Conservation (phyloP, 2,888 invertebrate genomes). For the Panorpa germanica region DNA sequence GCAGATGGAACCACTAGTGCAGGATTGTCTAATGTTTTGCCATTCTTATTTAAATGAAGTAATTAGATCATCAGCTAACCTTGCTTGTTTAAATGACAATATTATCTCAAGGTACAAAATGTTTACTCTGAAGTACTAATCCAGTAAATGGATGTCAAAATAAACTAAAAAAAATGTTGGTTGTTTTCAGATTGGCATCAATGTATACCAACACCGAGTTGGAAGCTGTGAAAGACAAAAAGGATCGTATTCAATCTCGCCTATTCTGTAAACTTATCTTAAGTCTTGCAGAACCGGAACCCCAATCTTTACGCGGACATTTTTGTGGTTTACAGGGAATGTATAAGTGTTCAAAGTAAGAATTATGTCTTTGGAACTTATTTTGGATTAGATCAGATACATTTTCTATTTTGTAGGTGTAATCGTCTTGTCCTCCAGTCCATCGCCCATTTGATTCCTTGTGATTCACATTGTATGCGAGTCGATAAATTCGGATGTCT, state of each 20-base stretch:
- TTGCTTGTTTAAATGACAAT: constrained; percentile 74
- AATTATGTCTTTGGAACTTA: constrained; percentile 4
- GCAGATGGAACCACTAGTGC: constrained; percentile 76
- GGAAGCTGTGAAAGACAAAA: constrained; percentile 67
- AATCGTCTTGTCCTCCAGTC: constrained; percentile 52
- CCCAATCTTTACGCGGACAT: constrained; percentile 61
- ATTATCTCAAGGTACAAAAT: constrained; percentile 36
- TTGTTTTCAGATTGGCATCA: constrained; percentile 46
- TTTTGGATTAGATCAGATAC: constrained; percentile 8
- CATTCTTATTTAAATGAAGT: constrained; percentile 76
- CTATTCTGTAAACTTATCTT: constrained; percentile 68
- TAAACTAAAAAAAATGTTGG: no score
- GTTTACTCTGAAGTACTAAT: constrained; percentile 3
- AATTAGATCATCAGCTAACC: constrained; percentile 65
- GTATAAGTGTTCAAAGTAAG: no score
- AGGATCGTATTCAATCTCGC: constrained; percentile 73
- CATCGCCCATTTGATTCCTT: constrained; percentile 50
- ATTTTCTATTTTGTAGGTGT: constrained; percentile 32
- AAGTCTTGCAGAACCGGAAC: constrained; percentile 53
- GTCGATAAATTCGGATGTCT: constrained; percentile 56
- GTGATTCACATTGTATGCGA: constrained; percentile 49
- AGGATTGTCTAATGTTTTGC: constrained; percentile 72
- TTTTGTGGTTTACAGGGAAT: constrained; percentile 63
- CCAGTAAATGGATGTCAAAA: constrained; percentile 5
- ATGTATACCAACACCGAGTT: constrained; percentile 78